Evolutionary conservation across 92 coral and sea anemone genomes (phyloP), one percentile per base, ranked within the genome.

Genomic region (Zoanthus sansibaricus): DNA sequence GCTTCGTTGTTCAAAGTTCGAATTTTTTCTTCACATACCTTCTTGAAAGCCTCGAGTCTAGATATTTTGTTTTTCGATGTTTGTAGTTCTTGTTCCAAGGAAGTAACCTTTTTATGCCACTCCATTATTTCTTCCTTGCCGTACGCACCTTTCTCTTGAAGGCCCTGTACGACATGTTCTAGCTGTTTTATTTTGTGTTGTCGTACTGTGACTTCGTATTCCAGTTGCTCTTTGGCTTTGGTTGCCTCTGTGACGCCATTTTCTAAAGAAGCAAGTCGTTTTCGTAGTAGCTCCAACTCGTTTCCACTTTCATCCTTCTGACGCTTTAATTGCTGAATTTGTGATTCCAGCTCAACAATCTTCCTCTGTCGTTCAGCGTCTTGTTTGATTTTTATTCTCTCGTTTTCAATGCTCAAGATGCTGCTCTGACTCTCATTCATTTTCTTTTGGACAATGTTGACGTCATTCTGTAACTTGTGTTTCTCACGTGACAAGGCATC

Each of bases 71-170:
- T 97, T 72, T 85, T 90, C 13, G 97, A 92, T 11, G 95, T 74
- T 83, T 94, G 94, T 4, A 97, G 78, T 58, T 93, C 95, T 79
- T 97, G 98, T 84, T 97, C 99, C 46, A 95, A 76, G 16, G 91
- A 76, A 33, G 99, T 93, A 4, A 97, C 98, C 55, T 92, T 97
- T 89, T 93, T 97, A 71, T 97, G 99, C 99, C 99, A 97, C 11
- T 90, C 91, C 91, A 97, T 46, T 76, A 97, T 92, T 79, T 97
- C 99, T 48, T 88, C 96, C 72, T 93, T 95, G 32, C 96, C 99
- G 84, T 92, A 95, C 70, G 91, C 91, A 86, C 90, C 95, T 77
- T 94, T 97, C 72, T 92, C 95, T 70, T 97, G 97, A 68, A 97
- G 86, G 87, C 95, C 83, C 72, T 93, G 91, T 30, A 95, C 84